Base-by-base conservation (phyloP, 2,888 invertebrate genomes). In the Scaptomyza caliginosa region DNA sequence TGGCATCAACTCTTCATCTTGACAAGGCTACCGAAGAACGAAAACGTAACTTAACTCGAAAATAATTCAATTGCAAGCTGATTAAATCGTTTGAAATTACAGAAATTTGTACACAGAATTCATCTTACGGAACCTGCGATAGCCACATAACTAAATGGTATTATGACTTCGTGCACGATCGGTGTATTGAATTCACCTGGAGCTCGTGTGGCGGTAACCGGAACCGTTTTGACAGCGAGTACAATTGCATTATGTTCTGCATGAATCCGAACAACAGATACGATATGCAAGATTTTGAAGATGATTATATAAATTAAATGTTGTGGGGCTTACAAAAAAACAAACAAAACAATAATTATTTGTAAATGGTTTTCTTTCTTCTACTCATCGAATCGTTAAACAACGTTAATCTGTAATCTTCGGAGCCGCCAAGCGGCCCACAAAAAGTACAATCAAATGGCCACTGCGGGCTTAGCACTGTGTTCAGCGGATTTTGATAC, bases 371-470 rank as follows among this genome's bases (percentile, higher is more conserved):
- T 62, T 42, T 28, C 21, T 40, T 52, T 49, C 5, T 64, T 38
- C 17, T 57, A 2, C 16, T 48, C 42, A 43, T 30, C 13, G 13
- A 32, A 67, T 70, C 54, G 79, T 66, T 82, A 21, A 32, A 67
- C 51, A 65, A 77, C 43, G 40, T 73, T 67, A 59, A 79, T 36
- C n/a, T 55, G 54, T 23, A 60, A 43, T 40, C 79, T 72, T 79
- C 67, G 81, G 63, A 88, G 80, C 68, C 80, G 88, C 89, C 88
- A 89, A 40, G 86, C 88, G 62, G 77, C 86, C 77, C 90, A 82
- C 34, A 89, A 66, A 81, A 79, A 90, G 65, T 89, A 89, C 67
- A 89, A 90, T 90, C 89, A 89, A 84, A 88, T 83, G 72, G 84
- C 69, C 62, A 85, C 4, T 6, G 76, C 75, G 1, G 74, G 71